Evolutionary conservation across 2,797 vertebrate genomes (phyloP), one percentile per base, ranked within the genome.

Genomic region (Dipus sagitta): DNA sequence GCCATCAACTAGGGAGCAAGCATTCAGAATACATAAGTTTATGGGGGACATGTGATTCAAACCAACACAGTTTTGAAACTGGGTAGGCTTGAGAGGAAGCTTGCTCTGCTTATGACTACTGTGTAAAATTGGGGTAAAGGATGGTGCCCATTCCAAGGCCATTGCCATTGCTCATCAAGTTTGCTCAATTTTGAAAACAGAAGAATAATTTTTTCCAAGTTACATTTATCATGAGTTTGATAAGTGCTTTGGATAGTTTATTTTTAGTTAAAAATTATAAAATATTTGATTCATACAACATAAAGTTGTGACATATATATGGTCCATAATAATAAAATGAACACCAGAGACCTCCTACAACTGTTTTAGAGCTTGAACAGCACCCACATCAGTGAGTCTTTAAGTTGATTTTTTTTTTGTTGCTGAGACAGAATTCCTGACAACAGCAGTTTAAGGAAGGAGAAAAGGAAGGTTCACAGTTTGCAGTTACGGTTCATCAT

Each of bases 201-300:
- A n/a, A 71, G 42, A 92, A 83, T 32, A 67, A 15, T 86, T 90
- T 88, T 78, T 74, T 94, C 23, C 38, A 93, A n/a, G 64, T 86
- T 82, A 60, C 6, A 34, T 60, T 20, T 71, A 24, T 75, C 15
- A n/a, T 54, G 77, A 93, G 64, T 74, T 34, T 60, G 70, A 91
- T n/a, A n/a, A n/a, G n/a, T n/a, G n/a, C n/a, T n/a, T n/a, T n/a
- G 28, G 70, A 23, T 91, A 94, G 54, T 70, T 91, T 93, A 78
- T 20, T 88, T 60, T 79, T 42, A 74, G n/a, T 81, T 81, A 90
- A 38, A 18, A 86, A 67, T 74, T 70, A 26, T 91, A 58, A 93
- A 87, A 75, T 60, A 8, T 83, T 86, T 77, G 60, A 54, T 62
- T 60, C 17, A 78, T 15, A 47, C 3, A 52, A 23, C 32, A 3